Evolutionary conservation across 2,888 invertebrate genomes (phyloP).

Genomic region (Dascillus cervinus): DNA sequence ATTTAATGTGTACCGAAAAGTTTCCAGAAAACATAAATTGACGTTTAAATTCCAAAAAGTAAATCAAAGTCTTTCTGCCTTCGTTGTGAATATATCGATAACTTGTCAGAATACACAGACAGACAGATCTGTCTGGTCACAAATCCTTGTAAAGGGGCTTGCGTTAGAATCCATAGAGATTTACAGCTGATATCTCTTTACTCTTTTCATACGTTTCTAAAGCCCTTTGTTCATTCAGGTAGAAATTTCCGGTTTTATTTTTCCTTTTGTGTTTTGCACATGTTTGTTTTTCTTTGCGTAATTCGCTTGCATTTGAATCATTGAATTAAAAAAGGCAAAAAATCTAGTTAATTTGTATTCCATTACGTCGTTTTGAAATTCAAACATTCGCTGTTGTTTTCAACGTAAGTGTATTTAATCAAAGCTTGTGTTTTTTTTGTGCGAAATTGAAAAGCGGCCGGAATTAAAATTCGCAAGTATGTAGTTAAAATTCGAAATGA

Average conservation of each 20-base stretch:
- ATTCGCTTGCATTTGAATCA: too few relatives aligned
- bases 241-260: too few relatives aligned
- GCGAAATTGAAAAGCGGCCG: background rate
- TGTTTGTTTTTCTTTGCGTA: background rate
- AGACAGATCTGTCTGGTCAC: conserved; percentile 11
- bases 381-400: background rate
- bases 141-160: conserved; percentile 17
- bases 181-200: conserved; percentile 15
- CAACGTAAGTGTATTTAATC: background rate
- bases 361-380: too few relatives aligned
- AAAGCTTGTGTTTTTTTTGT: background rate
- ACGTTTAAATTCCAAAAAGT: too few relatives aligned
- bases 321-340: too few relatives aligned
- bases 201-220: conserved; percentile 12
- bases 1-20: too few relatives aligned
- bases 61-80: too few relatives aligned
- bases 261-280: too few relatives aligned
- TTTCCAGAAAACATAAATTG: too few relatives aligned
- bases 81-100: conserved; percentile 17
- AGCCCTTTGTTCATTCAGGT: conserved; percentile 13
- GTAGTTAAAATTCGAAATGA: conserved; percentile 28
- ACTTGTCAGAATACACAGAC: conserved; percentile 17
- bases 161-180: conserved; percentile 16
- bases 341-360: too few relatives aligned
- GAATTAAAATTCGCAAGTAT: conserved; percentile 8